Percentiles rank a stretch among this genome's conserved stretches.
These are phyloP conservation scores for Drosophila burlai DNA, from an alignment of 1,140 invertebrate genomes.

Conservation along the genomic window DNA sequence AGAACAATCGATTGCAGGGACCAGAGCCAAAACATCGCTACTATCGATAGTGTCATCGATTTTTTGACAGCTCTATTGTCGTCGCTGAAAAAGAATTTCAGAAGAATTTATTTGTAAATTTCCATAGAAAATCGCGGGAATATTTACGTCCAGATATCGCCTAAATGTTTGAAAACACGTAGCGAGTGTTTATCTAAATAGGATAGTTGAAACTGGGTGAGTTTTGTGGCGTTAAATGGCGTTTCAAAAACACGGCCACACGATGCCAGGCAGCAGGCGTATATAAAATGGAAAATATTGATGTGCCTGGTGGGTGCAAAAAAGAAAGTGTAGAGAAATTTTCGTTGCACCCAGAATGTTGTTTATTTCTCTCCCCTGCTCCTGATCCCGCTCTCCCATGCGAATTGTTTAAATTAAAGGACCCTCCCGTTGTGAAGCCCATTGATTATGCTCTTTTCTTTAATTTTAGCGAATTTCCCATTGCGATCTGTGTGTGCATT, in stretches of 20 bases:
- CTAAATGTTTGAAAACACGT: conserved; percentile 81
- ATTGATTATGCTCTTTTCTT: conserved; percentile 56
- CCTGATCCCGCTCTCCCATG: conserved; percentile 13
- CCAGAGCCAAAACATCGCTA: conserved; percentile 7
- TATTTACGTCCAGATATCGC: conserved; percentile 68
- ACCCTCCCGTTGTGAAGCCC: background rate
- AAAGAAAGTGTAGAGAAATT: conserved; percentile 85
- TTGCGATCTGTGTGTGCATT: conserved; percentile 47
- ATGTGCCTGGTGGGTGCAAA: conserved; percentile 71
- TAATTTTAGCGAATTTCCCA: conserved; percentile 39
- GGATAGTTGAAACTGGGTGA: conserved; percentile 80
- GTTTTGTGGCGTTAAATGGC: conserved; percentile 69
- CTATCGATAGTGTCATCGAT: conserved; percentile 29
- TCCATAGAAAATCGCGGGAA: conserved; percentile 73
- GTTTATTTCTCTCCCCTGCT: conserved; percentile 54
- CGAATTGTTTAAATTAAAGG: conserved; percentile 26
- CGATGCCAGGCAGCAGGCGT: conserved; percentile 62
- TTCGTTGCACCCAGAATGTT: conserved; percentile 70
- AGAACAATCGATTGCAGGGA: background rate
- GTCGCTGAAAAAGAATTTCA: conserved; percentile 72
- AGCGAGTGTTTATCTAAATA: conserved; percentile 69
- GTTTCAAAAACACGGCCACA: conserved; percentile 60
- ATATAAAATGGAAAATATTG: conserved; percentile 74
- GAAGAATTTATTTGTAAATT: conserved; percentile 68
- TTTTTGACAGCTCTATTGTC: conserved; percentile 28